Conservation (phyloP, 2,797 vertebrate species). For the Furcifer pardalis region DNA sequence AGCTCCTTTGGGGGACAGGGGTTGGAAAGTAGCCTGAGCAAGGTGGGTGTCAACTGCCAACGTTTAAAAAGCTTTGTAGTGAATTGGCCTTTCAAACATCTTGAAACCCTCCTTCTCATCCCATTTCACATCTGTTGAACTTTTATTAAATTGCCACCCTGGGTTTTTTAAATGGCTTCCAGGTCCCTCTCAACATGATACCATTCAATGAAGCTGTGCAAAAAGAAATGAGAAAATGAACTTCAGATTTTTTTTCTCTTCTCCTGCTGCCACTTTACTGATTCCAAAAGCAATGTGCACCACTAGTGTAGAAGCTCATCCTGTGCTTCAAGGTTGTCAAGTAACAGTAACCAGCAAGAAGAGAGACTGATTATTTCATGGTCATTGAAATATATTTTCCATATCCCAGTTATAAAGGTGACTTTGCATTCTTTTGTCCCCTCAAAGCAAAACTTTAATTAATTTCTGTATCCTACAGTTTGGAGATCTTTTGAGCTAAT, state of each 20-base stretch:
- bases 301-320: neutral
- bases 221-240: slow-evolving; percentile 18
- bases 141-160: slow-evolving; percentile 19
- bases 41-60: slow-evolving; percentile 13
- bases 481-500: neutral
- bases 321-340: neutral
- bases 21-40: neutral
- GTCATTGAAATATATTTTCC: neutral
- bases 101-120: slow-evolving; percentile 28
- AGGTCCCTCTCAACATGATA: neutral
- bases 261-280: neutral
- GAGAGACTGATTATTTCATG: neutral
- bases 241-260: neutral
- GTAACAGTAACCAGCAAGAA: neutral
- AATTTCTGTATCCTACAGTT: neutral
- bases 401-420: neutral
- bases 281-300: neutral
- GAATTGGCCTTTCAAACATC: neutral
- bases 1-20: neutral
- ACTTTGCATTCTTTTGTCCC: neutral
- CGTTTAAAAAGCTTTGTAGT: slow-evolving; percentile 6
- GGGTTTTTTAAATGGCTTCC: slow-evolving; percentile 29
- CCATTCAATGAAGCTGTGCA: slow-evolving; percentile 8
- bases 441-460: neutral
- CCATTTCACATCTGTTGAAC: slow-evolving; percentile 12